Evolutionary conservation across 2,888 invertebrate species (phyloP).

Genomic region (Hipparchia sbordonii): DNA sequence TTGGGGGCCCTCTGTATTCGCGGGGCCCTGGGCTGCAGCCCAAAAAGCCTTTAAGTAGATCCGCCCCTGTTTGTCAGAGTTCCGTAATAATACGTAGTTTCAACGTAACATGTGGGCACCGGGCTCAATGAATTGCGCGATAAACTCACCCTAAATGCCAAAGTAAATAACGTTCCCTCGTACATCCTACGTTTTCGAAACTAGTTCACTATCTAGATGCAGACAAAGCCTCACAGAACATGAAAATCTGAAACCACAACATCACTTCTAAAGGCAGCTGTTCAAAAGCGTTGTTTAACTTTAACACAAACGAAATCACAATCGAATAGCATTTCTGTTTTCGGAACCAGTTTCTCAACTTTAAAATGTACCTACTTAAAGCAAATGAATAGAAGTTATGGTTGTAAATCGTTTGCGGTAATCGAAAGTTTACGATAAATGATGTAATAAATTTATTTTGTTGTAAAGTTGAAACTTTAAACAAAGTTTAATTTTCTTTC

Average conservation of each 20-base stretch:
- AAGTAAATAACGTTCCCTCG: background rate
- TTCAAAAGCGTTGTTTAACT: conserved; percentile 9
- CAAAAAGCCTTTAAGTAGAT: too few relatives aligned
- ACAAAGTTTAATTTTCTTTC: background rate
- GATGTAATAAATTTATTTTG: background rate
- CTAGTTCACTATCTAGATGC: background rate
- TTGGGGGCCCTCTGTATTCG: too few relatives aligned
- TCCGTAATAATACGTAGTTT: background rate
- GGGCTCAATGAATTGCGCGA: too few relatives aligned
- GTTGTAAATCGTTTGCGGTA: conserved; percentile 4
- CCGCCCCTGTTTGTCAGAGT: background rate
- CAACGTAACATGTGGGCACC: too few relatives aligned
- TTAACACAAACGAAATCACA: conserved; percentile 15
- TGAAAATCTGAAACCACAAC: conserved; percentile 7
- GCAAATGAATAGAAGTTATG: background rate
- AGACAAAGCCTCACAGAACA: background rate
- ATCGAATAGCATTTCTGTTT: conserved; percentile 22
- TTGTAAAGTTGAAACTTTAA: background rate
- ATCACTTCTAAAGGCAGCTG: conserved; percentile 1
- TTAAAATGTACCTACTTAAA: background rate
- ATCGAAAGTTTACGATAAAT: conserved; percentile 7
- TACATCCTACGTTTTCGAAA: background rate
- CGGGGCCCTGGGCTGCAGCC: too few relatives aligned
- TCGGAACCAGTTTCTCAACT: conserved; percentile 6
- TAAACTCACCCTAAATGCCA: too few relatives aligned